phyloP scores from a whole-genome alignment of 2,797 vertebrate species.

The Masticophis lateralis region DNA sequence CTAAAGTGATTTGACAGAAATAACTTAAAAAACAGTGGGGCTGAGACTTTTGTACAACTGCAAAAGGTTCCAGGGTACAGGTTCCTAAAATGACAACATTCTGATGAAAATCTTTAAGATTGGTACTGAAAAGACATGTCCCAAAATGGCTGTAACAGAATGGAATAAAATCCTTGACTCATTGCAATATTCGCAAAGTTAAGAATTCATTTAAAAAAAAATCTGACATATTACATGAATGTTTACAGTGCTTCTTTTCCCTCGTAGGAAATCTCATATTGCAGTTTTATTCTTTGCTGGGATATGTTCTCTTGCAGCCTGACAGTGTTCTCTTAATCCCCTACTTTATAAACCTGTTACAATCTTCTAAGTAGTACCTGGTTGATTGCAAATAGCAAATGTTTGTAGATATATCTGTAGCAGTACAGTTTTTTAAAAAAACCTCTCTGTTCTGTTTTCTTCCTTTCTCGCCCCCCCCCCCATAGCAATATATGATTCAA shows the following conservation, averaged over 20 bases:
- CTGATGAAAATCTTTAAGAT: neutral
- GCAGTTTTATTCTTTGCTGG: conserved; percentile 41
- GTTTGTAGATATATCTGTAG: neutral
- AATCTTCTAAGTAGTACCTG: conserved; percentile 32
- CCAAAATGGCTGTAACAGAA: conserved; percentile 26
- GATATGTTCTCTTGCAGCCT: conserved; percentile 29
- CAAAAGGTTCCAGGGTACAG: neutral
- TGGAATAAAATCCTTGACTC: neutral
- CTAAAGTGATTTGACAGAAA: neutral
- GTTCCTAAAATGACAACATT: neutral
- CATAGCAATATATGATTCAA: neutral
- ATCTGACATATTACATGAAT: neutral
- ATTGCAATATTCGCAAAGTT: neutral
- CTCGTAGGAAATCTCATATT: conserved; percentile 37
- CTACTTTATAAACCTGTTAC: conserved; percentile 53
- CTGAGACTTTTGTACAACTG: neutral
- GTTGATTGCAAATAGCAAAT: conserved; percentile 56
- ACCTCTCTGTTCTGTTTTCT: neutral
- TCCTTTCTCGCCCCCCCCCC: neutral
- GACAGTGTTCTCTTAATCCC: conserved; percentile 35
- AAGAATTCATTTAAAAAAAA: neutral
- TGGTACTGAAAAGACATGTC: conserved; percentile 3
- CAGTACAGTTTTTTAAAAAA: neutral
- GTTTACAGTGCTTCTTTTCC: conserved; percentile 24
- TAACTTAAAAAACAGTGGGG: neutral